These are phyloP conservation scores for Pogonomyrmex californicus DNA, from an alignment of 1,140 invertebrate species.

Conservation along the genomic window DNA sequence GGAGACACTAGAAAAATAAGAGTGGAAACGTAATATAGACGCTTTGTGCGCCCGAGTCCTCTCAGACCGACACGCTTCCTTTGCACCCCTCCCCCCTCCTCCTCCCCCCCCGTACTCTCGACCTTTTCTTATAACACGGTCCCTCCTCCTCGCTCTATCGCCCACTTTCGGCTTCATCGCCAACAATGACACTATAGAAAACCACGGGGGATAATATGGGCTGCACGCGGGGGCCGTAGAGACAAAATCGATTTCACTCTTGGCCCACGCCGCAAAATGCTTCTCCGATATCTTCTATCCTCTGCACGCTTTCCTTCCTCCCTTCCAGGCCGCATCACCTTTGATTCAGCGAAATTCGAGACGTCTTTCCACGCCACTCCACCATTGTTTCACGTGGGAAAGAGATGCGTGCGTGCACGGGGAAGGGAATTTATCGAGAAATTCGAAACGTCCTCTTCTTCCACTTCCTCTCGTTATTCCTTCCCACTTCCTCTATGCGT, in stretches of 20 bases:
- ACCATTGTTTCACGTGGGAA: conserved; percentile 85
- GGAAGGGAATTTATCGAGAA: conserved; percentile 82
- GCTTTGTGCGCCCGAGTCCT: conserved; percentile 79
- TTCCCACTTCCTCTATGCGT: conserved; percentile 4
- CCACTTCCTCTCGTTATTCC: conserved; percentile 22
- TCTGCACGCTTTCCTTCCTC: conserved; percentile 19
- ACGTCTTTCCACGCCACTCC: conserved; percentile 84
- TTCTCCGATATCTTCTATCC: conserved; percentile 35
- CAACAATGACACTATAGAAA: conserved; percentile 85
- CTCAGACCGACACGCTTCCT: conserved; percentile 76
- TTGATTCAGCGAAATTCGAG: conserved; percentile 87
- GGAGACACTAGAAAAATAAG: conserved; percentile 78
- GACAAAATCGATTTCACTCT: conserved; percentile 84
- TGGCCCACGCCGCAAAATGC: conserved; percentile 59
- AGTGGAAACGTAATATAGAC: conserved; percentile 84
- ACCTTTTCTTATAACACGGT: conserved; percentile 50
- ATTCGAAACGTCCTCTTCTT: conserved; percentile 80
- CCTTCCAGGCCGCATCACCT: conserved; percentile 77
- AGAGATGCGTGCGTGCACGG: conserved; percentile 59
- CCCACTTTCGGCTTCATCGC: conserved; percentile 56
- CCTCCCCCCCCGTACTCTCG: conserved; percentile 42
- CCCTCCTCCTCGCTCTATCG: background rate
- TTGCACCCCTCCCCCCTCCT: conserved; percentile 12
- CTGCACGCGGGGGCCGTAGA: conserved; percentile 77
- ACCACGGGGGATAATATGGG: conserved; percentile 77